These are phyloP conservation scores for Eurytoma californica DNA, from an alignment of 2,888 invertebrate genomes.

Conservation along the genomic window DNA sequence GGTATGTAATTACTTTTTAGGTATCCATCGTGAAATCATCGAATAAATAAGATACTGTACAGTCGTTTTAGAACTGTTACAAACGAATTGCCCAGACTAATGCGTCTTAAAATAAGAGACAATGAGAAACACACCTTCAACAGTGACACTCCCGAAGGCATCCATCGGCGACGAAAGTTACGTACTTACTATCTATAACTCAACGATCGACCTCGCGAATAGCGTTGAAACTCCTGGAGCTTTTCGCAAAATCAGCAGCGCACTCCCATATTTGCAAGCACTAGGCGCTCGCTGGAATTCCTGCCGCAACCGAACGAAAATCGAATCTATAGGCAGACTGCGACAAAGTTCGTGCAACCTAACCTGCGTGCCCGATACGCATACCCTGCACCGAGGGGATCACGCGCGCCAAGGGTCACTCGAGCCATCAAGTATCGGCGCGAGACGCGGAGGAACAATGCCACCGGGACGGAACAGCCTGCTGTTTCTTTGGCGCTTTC, in stretches of 20 bases:
- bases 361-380: no score
- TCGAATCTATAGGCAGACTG: no score
- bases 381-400: no score
- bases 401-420: no score
- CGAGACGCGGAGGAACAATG: background rate
- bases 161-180: background rate
- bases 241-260: background rate
- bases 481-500: no score
- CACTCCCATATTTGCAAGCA: background rate
- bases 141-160: no score
- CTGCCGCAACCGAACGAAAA: background rate
- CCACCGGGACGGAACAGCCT: background rate
- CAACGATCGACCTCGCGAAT: background rate
- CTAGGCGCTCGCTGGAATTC: background rate
- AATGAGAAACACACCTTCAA: conserved; percentile 6
- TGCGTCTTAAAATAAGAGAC: background rate
- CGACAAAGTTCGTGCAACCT: no score
- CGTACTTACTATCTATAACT: background rate
- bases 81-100: background rate
- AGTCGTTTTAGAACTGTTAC: background rate
- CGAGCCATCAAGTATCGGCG: background rate
- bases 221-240: background rate
- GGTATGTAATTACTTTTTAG: background rate
- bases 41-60: background rate
- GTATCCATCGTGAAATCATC: background rate